A percentile compares a stretch with the other conserved stretches of the same genome.
Conservation (phyloP, 1,140 invertebrate genomes). For the Caenorhabditis latens region DNA sequence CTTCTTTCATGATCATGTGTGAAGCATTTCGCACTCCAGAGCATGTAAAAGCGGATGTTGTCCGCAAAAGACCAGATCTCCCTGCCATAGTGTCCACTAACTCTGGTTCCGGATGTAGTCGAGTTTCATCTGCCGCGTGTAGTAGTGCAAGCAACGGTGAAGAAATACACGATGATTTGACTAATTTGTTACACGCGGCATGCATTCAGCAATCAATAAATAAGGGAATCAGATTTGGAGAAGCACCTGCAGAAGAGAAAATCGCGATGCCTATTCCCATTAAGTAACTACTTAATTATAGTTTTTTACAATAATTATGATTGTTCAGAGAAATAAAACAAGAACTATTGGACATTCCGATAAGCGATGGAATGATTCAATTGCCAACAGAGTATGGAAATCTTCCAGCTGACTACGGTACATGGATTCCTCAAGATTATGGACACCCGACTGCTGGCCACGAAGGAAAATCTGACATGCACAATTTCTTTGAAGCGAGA, state of each 20-base stretch:
- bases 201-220: constrained; percentile 25
- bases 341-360: constrained; percentile 9
- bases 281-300: not conserved
- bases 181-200: not conserved
- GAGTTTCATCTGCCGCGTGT: not conserved
- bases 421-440: constrained; percentile 63
- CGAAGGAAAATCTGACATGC: constrained; percentile 60
- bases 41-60: constrained; percentile 65
- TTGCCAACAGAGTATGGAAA: constrained; percentile 61
- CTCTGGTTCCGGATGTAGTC: constrained; percentile 9
- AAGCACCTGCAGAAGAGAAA: not conserved
- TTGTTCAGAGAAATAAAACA: constrained; percentile 59
- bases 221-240: constrained; percentile 23
- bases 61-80: constrained; percentile 31
- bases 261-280: not conserved
- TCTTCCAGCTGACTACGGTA: constrained; percentile 58
- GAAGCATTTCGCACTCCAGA: constrained; percentile 77
- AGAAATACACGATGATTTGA: not conserved
- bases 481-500: constrained; percentile 58
- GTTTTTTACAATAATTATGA: not conserved
- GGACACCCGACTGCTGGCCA: constrained; percentile 56
- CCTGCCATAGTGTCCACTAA: not conserved
- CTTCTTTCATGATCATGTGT: constrained; percentile 78
- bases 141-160: not conserved
- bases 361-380: constrained; percentile 52